Conservation (phyloP, 2,797 vertebrate species). For the Scolopax rusticola region DNA sequence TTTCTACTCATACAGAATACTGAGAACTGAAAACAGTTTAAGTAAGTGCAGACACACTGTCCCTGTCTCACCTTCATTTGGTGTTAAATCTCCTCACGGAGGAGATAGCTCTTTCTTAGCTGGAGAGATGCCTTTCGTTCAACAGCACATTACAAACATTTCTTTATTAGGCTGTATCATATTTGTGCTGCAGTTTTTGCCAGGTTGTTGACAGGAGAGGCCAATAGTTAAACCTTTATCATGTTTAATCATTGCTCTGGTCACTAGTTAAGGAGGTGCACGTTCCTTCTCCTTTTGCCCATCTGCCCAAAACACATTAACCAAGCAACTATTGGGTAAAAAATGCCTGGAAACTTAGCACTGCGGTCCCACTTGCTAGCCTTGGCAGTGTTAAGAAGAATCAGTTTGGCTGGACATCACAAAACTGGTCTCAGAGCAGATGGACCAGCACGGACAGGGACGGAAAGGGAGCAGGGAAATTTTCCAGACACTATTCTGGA, state of each 20-base stretch:
- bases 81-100: slow-evolving; percentile 2
- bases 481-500: slow-evolving; percentile 49
- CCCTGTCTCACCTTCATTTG: neutral
- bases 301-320: neutral
- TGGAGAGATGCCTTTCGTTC: neutral
- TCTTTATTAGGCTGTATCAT: neutral
- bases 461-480: neutral
- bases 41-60: neutral
- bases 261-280: neutral
- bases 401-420: slow-evolving; percentile 15
- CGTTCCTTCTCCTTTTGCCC: neutral
- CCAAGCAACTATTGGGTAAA: neutral
- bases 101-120: neutral
- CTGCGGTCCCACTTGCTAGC: neutral
- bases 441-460: neutral
- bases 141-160: neutral
- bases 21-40: neutral
- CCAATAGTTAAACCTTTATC: neutral
- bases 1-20: neutral
- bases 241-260: neutral
- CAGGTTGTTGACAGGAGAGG: neutral
- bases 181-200: slow-evolving; percentile 16
- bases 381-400: neutral
- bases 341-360: neutral
- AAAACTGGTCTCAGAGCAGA: neutral